Evolutionary conservation across 1,140 invertebrate species (phyloP).

Genomic region (Drosophila elegans): DNA sequence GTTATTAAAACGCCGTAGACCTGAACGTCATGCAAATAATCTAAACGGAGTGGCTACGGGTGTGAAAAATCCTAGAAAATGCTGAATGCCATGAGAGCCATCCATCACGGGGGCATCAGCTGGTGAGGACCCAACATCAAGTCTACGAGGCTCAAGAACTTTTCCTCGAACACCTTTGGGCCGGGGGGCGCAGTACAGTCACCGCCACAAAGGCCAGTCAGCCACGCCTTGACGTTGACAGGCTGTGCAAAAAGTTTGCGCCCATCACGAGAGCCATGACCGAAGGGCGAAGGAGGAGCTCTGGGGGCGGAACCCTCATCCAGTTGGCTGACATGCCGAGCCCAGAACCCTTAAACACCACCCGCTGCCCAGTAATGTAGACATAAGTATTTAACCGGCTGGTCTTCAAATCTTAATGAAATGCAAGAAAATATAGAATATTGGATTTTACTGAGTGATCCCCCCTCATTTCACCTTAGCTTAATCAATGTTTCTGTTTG

Average conservation of each 20-base stretch:
- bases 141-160: slow-evolving; percentile 26
- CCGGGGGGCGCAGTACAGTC: slow-evolving; percentile 27
- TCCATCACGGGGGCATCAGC: slow-evolving; percentile 47
- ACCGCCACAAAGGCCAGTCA: slow-evolving; percentile 25
- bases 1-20: slow-evolving; percentile 15
- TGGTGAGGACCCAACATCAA: slow-evolving; percentile 9
- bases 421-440: background rate
- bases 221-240: slow-evolving; percentile 73
- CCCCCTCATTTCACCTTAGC: too few species aligned
- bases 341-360: slow-evolving; percentile 16
- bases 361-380: slow-evolving; percentile 48
- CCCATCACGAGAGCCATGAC: background rate
- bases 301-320: slow-evolving; percentile 57
- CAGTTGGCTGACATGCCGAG: slow-evolving; percentile 59
- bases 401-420: slow-evolving; percentile 14
- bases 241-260: slow-evolving; percentile 60
- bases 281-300: background rate
- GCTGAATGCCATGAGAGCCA: slow-evolving; percentile 37
- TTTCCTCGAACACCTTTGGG: slow-evolving; percentile 39
- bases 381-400: slow-evolving; percentile 23
- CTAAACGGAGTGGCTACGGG: slow-evolving; percentile 24
- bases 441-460: too few species aligned
- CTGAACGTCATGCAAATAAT: slow-evolving; percentile 27
- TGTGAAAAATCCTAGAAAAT: slow-evolving; percentile 40
- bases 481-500: too few species aligned